Base-by-base conservation (phyloP, 30 jellyfish, hydroid and myxozoan species). In the Aurelia coerulea region DNA sequence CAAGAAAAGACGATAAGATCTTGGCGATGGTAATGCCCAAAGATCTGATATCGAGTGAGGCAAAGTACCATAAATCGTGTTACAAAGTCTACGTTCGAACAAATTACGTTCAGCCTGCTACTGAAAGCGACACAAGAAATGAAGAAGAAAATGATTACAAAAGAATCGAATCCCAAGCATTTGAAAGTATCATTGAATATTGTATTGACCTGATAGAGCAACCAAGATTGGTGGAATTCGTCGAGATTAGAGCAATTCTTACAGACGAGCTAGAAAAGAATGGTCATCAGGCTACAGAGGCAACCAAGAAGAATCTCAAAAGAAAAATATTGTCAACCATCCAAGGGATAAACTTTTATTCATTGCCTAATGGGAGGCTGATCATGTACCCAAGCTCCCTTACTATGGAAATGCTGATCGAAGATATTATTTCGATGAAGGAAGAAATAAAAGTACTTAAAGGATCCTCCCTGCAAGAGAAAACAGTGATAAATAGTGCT, bases 281-380 rank as follows among this genome's bases (percentile, higher is more conserved):
- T 65, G 76, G 76, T 65, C 76, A 65, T 65, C 76, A 15, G 49
- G 67, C 76, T 65, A 29, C 34, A 65, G 51, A 65, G 4, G 76
- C 76, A 65, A 65, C 51, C 50, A 65, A 15, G 76, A 65, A 65
- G 51, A 65, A 65, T 65, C 76, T 65, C 76, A 65, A 65, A 65
- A 65, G 76, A 51, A 65, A 65, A 65, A 65, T 65, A 65, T 65
- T 65, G 76, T 65, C 76, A 65, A 65, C 76, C 76, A 65, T 65
- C 34, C 76, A 18, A 65, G 76, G 76, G 76, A 65, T 65, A 65
- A 65, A 65, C 76, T 65, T 65, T 65, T 65, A 65, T 65, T 65
- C 76, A 65, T 65, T 65, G 51, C 76, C 76, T 65, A 65, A 65
- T 9, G 69, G 32, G 32, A 59, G 2, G 32, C 69, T 59, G 50